Conservation (phyloP, 2,797 vertebrate species). For the Aulostomus chinensis region DNA sequence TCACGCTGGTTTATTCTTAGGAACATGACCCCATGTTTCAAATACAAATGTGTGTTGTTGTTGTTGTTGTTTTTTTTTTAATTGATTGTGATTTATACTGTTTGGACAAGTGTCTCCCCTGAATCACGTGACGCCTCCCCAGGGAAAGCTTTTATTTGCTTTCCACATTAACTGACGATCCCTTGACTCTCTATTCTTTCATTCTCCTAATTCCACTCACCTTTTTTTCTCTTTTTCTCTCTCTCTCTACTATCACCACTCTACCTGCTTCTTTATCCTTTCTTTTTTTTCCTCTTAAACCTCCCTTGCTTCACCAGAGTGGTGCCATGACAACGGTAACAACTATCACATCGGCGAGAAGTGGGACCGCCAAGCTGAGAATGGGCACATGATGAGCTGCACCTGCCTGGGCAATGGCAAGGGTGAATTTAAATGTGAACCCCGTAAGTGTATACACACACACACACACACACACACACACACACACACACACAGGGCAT, state of each 20-base stretch:
- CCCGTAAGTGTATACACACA: constrained; percentile 82
- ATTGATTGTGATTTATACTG: too few relatives aligned
- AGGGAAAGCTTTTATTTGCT: neutral
- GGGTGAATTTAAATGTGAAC: constrained; percentile 98
- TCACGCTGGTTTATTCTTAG: neutral
- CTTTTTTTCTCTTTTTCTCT: neutral
- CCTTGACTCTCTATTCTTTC: too few relatives aligned
- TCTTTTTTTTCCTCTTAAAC: neutral
- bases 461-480: neutral
- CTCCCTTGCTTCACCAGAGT: too few relatives aligned
- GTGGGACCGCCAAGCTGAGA: constrained; percentile 91
- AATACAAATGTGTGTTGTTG: too few relatives aligned
- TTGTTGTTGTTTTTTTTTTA: too few relatives aligned
- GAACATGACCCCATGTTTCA: too few relatives aligned
- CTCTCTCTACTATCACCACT: neutral
- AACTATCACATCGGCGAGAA: constrained; percentile 95
- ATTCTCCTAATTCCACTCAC: neutral
- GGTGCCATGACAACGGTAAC: constrained; percentile 93
- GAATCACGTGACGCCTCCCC: neutral
- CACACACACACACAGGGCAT: neutral
- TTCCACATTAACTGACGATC: too few relatives aligned
- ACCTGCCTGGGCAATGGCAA: constrained; percentile 95
- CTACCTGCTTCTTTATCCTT: neutral
- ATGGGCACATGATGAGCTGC: constrained; percentile 96
- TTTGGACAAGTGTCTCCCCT: neutral